phyloP scores from a whole-genome alignment of 2,888 invertebrate genomes.

The Chrysolina americana region DNA sequence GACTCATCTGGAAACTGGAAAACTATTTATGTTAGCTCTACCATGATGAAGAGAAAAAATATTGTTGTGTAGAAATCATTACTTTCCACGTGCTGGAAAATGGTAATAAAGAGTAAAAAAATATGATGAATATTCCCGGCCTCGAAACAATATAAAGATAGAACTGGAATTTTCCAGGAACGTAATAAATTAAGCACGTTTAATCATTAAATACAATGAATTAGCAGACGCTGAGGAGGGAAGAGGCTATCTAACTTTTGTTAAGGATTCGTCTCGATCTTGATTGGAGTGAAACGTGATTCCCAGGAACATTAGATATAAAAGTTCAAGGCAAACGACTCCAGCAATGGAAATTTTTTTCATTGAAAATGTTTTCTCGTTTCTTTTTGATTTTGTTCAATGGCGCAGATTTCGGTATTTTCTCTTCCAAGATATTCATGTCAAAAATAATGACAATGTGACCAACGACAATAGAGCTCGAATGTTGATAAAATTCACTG shows the following conservation, averaged over 20 bases:
- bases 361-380: background rate
- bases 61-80: too few relatives aligned
- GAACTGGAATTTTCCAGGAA: background rate
- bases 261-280: conserved; percentile 4
- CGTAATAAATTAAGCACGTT: conserved; percentile 17
- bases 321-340: background rate
- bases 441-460: too few relatives aligned
- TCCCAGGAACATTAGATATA: background rate
- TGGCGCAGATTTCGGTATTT: background rate
- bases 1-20: too few relatives aligned
- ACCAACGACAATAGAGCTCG: too few relatives aligned
- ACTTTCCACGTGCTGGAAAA: too few relatives aligned
- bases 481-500: too few relatives aligned
- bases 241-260: conserved; percentile 7
- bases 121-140: background rate
- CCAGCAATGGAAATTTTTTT: background rate
- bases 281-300: conserved; percentile 9
- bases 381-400: background rate
- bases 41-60: background rate
- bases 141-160: background rate
- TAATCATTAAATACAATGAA: conserved; percentile 13
- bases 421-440: background rate
- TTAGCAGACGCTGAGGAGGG: conserved; percentile 8
- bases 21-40: background rate
- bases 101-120: background rate